phyloP scores from a whole-genome alignment of 2,888 invertebrate species.

The Agrochola lota region DNA sequence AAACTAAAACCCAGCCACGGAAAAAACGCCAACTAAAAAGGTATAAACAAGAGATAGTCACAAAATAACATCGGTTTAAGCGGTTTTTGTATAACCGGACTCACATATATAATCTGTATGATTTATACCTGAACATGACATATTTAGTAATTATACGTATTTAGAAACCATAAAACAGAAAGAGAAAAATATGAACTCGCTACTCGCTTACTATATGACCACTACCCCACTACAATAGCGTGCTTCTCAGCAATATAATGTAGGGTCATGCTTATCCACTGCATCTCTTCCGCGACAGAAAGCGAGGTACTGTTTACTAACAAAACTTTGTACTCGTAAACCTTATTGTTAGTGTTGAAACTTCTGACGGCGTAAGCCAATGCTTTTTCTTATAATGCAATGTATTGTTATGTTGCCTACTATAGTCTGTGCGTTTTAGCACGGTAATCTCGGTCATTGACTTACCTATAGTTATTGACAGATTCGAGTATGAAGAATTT shows the following conservation, averaged over 20 bases:
- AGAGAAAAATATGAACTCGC: not conserved
- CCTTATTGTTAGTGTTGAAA: constrained; percentile 55
- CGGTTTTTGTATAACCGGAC: too few species aligned
- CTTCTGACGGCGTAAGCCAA: constrained; percentile 46
- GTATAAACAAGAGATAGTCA: too few species aligned
- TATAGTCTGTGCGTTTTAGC: not conserved
- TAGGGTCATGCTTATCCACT: constrained; percentile 77
- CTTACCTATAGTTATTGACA: not conserved
- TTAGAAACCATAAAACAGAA: too few species aligned
- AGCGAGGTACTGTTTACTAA: constrained; percentile 78
- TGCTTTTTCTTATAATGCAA: constrained; percentile 45
- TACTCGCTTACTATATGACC: constrained; percentile 9
- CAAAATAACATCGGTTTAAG: too few species aligned
- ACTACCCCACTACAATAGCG: constrained; percentile 65
- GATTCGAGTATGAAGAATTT: not conserved
- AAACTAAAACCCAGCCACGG: too few species aligned
- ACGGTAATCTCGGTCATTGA: not conserved
- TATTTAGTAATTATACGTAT: too few species aligned
- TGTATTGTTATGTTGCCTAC: constrained; percentile 38
- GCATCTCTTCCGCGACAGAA: constrained; percentile 80
- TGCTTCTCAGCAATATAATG: constrained; percentile 77
- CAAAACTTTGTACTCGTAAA: constrained; percentile 73
- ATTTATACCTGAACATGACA: too few species aligned
- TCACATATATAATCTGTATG: too few species aligned
- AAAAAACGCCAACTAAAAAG: too few species aligned